Base-by-base conservation (phyloP, 2,888 invertebrate genomes). In the Tigriopus californicus region DNA sequence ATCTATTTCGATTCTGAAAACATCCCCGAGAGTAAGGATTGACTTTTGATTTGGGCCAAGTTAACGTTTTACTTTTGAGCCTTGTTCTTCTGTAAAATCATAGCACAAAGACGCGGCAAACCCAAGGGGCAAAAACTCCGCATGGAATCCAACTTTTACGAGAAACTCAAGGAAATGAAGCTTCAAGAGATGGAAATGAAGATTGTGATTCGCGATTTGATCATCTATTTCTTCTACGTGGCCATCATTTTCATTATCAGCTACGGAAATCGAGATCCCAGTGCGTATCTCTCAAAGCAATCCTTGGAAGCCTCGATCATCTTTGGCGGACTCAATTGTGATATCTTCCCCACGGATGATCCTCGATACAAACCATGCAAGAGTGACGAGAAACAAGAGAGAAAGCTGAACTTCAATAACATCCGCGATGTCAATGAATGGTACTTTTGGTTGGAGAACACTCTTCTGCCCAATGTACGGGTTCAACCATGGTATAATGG, bases 111-210 rank as follows among this genome's bases (percentile, higher is more conserved):
- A 46, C 42, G 46, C n/a, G 46, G 15, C 42, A 56, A 25, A 22
- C 4, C 8, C 13, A 46, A 24, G 25, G 46, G 46, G 11, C 4
- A 42, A 20, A 41, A 44, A 22, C 15, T 13, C 42, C 8, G 33
- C 3, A 46, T 54, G 22, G 61, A 61, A 41, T 13, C 13, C 22
- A 41, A 40, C 11, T 61, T 58, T 42, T 44, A 58, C 12, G 48
- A 51, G 41, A 22, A 25, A 20, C n/a, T 61, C 25, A 24, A 71
- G 48, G 63, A 67, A 42, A 64, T 67, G 49, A 64, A 74, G 24
- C 55, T 70, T 62, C 72, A 71, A 56, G 74, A 75, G 64, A 66
- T 74, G n/a, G 69, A 72, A 64, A 74, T 74, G 74, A 72, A 51
- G 61, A 42, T 25, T 13, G 69, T 74, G 41, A 62, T 75, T 8